phyloP scores from a whole-genome alignment of 2,797 vertebrate genomes.

The Sebastes hubbsi region DNA sequence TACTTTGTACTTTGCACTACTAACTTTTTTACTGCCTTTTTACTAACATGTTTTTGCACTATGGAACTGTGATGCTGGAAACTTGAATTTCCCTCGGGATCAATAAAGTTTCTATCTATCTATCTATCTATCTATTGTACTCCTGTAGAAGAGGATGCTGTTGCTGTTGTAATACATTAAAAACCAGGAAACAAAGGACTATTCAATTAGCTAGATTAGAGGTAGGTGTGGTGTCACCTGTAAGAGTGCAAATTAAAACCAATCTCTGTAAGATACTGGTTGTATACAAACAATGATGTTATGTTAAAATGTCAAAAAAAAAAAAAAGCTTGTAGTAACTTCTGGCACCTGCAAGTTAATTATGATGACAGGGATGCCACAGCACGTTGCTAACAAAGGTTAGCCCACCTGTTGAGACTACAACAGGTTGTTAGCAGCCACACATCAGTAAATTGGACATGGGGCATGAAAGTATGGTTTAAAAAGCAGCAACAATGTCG shows the following conservation, averaged over 20 bases:
- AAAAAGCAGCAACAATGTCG: neutral
- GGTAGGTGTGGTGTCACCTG: neutral
- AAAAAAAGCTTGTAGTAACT: conserved; percentile 31
- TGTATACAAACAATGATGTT: neutral
- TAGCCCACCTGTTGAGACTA: conserved; percentile 6
- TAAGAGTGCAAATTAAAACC: neutral
- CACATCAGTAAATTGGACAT: neutral
- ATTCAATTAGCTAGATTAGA: neutral
- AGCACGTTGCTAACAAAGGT: conserved; percentile 49
- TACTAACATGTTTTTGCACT: too few relatives aligned
- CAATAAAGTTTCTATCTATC: too few relatives aligned
- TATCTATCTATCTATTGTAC: too few relatives aligned
- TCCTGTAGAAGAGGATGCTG: too few relatives aligned
- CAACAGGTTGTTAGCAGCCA: neutral
- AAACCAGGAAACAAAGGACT: too few relatives aligned
- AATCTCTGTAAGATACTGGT: neutral
- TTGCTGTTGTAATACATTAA: neutral
- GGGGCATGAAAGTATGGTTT: neutral
- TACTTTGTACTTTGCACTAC: too few relatives aligned
- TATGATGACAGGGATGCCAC: neutral
- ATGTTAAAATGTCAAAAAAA: too few relatives aligned
- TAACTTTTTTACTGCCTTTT: too few relatives aligned
- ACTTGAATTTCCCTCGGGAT: too few relatives aligned
- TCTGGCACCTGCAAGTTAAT: neutral
- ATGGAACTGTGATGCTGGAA: too few relatives aligned